Evolutionary conservation across 2,113 vertebrate species (phyloP).

Genomic region (Delphinus delphis): DNA sequence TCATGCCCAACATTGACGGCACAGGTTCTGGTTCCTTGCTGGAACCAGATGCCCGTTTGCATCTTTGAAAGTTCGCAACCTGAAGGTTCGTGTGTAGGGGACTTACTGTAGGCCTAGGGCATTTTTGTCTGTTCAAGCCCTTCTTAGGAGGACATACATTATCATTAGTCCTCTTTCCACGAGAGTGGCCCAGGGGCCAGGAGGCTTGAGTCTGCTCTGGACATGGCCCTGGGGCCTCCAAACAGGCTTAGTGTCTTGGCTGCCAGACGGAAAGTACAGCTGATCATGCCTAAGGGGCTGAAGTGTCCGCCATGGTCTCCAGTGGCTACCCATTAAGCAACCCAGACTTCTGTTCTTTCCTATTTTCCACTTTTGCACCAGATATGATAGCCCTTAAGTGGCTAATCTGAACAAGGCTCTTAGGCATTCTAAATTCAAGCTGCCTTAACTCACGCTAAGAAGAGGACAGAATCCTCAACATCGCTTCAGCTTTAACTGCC

Average conservation of each 20-base stretch:
- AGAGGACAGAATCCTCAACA: background rate
- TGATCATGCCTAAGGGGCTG: background rate
- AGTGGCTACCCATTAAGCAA: background rate
- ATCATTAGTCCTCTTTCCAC: background rate
- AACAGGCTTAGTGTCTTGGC: too few relatives aligned
- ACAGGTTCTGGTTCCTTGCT: too few relatives aligned
- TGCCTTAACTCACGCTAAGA: background rate
- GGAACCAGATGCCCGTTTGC: too few relatives aligned
- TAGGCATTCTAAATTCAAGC: background rate
- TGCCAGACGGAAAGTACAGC: background rate
- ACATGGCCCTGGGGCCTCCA: background rate
- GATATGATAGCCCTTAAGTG: too few relatives aligned
- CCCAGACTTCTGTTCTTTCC: background rate
- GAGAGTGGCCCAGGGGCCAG: background rate
- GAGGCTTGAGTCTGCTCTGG: background rate
- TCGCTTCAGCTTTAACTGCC: background rate
- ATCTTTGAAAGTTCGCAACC: too few relatives aligned
- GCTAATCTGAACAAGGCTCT: background rate
- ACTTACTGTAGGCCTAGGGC: background rate
- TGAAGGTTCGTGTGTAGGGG: too few relatives aligned
- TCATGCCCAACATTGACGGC: too few relatives aligned
- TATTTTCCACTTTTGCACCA: background rate
- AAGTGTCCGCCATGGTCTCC: background rate
- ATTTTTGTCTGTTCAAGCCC: background rate
- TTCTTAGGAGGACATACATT: background rate